Evolutionary conservation across 2,797 vertebrate genomes (phyloP).

Genomic region (Lemur catta): DNA sequence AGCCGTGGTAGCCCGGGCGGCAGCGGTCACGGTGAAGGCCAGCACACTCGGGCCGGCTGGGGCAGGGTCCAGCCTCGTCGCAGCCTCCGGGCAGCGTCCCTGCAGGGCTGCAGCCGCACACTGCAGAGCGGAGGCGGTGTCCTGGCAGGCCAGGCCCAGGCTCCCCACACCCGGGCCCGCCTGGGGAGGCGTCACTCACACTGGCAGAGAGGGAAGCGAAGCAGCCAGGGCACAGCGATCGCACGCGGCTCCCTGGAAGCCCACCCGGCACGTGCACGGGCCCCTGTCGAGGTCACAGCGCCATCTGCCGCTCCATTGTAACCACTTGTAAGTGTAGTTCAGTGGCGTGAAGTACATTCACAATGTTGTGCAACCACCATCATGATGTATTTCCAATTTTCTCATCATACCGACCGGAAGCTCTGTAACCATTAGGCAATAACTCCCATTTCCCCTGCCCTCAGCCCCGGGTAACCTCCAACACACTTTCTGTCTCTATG

Average conservation of each 20-base stretch:
- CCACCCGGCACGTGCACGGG: constrained; percentile 87
- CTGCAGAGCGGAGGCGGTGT: constrained; percentile 77
- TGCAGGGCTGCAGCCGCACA: constrained; percentile 90
- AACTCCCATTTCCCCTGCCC: no score
- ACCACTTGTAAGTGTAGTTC: no score
- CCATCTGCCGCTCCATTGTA: constrained; percentile 82
- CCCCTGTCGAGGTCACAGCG: constrained; percentile 90
- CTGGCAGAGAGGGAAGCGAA: constrained; percentile 96
- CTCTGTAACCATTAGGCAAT: no score
- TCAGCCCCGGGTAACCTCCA: no score
- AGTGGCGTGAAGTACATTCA: no score
- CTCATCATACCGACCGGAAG: no score
- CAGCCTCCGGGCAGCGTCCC: constrained; percentile 89
- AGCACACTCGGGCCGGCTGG: constrained; percentile 89
- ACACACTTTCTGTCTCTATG: no score
- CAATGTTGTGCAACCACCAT: no score
- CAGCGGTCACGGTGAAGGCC: constrained; percentile 93
- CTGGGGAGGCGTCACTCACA: constrained; percentile 83
- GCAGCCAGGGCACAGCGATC: constrained; percentile 91
- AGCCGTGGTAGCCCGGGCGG: constrained; percentile 90
- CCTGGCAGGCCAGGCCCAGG: accelerated
- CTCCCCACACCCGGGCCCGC: accelerated
- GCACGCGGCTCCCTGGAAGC: constrained; percentile 92
- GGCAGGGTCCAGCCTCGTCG: constrained; percentile 87
- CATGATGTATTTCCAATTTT: no score